phyloP scores from a whole-genome alignment of 2,113 vertebrate species.

The Antigone vipio region DNA sequence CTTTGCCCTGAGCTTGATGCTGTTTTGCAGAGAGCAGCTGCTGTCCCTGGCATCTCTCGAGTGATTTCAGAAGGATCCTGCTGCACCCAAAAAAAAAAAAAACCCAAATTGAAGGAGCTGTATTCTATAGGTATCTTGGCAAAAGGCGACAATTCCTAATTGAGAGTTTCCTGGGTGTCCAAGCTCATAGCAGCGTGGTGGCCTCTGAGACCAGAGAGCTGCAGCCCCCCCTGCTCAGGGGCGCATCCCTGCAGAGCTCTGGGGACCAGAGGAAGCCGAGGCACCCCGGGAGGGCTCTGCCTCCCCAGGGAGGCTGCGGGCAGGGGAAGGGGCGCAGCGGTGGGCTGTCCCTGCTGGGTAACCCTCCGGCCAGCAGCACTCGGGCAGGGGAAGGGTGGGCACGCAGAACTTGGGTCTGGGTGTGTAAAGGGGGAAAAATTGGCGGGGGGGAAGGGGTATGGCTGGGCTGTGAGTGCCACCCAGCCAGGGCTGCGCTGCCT shows the following conservation, averaged over 20 bases:
- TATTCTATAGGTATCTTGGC: background rate
- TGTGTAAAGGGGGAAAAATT: background rate
- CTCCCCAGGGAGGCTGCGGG: accelerated
- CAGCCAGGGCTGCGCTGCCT: accelerated
- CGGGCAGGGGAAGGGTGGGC: background rate
- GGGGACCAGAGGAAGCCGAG: accelerated
- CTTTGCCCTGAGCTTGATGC: background rate
- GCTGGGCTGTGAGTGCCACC: background rate
- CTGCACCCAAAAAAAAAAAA: background rate
- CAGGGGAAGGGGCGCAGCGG: background rate
- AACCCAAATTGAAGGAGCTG: background rate
- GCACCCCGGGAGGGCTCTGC: background rate
- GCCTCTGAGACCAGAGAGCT: background rate
- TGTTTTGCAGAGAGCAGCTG: background rate
- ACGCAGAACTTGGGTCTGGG: background rate
- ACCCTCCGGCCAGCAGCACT: background rate
- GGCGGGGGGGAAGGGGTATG: accelerated
- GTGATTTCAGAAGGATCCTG: background rate
- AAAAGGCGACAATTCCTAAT: background rate
- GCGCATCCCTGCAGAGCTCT: accelerated
- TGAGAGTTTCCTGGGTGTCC: background rate
- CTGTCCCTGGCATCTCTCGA: background rate
- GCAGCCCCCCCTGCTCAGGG: background rate
- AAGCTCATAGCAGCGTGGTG: background rate
- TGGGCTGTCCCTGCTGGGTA: background rate